phyloP scores from a whole-genome alignment of 2,888 invertebrate species.

The Sclerodermus sp. region DNA sequence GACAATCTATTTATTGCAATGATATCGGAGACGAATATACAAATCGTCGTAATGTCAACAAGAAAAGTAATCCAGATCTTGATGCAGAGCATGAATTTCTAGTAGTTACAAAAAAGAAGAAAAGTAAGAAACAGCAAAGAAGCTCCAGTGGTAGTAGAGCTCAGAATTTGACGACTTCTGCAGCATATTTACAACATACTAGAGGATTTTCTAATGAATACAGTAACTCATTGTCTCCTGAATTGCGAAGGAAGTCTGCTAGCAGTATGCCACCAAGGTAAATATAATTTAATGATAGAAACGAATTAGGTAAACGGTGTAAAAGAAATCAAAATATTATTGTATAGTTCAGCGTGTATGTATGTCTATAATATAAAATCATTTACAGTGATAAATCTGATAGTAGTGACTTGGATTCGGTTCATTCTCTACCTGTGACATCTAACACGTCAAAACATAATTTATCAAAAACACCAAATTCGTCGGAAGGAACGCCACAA shows the following conservation, averaged over 20 bases:
- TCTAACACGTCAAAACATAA: constrained; percentile 57
- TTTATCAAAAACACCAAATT: constrained; percentile 45
- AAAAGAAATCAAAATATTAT: too few species aligned
- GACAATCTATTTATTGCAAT: constrained; percentile 59
- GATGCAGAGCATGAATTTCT: constrained; percentile 70
- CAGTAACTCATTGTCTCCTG: constrained; percentile 50
- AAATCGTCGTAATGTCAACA: constrained; percentile 46
- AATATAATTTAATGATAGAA: too few species aligned
- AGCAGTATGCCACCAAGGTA: constrained; percentile 73
- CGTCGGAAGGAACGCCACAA: constrained; percentile 59
- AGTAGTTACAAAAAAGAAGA: constrained; percentile 78
- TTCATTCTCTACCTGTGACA: constrained; percentile 77
- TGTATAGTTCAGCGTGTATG: too few species aligned
- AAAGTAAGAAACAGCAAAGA: constrained; percentile 70
- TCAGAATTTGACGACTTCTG: constrained; percentile 49
- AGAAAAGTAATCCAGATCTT: constrained; percentile 42
- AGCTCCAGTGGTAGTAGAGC: constrained; percentile 54
- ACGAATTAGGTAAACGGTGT: not conserved
- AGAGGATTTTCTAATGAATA: constrained; percentile 49
- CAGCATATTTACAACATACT: constrained; percentile 49
- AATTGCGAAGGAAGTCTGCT: constrained; percentile 69
- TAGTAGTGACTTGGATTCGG: constrained; percentile 82
- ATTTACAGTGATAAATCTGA: constrained; percentile 73
- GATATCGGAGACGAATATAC: constrained; percentile 51
- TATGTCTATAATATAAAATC: not conserved